A percentile compares a stretch with the other conserved stretches of the same genome.
phyloP scores from a whole-genome alignment of 2,113 vertebrate genomes.

The Perccottus glenii region DNA sequence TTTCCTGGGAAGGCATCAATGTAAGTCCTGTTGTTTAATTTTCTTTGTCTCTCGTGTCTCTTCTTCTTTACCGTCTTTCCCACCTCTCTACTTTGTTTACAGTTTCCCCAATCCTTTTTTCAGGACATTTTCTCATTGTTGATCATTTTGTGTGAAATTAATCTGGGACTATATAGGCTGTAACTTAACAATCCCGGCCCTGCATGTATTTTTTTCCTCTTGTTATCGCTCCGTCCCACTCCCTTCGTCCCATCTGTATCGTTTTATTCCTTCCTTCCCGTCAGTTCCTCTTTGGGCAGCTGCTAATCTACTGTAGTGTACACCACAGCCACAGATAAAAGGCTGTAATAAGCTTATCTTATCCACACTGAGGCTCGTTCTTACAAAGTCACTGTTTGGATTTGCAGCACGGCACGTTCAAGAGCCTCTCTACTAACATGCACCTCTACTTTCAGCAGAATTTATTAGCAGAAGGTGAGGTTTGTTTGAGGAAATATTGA shows the following conservation, averaged over 20 bases:
- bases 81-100: background rate
- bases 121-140: background rate
- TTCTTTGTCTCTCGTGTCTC: background rate
- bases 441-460: slow-evolving; percentile 30
- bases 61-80: background rate
- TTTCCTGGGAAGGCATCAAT: slow-evolving; percentile 98
- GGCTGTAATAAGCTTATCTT: slow-evolving; percentile 60
- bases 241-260: slow-evolving; percentile 6
- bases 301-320: slow-evolving; percentile 55
- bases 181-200: too few species aligned
- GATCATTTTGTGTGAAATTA: too few species aligned
- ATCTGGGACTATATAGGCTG: too few species aligned
- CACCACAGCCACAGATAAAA: slow-evolving; percentile 58
- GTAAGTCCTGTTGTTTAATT: slow-evolving; percentile 82
- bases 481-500: too few species aligned
- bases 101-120: background rate
- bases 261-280: slow-evolving; percentile 14
- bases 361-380: slow-evolving; percentile 19
- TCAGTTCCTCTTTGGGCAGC: slow-evolving; percentile 20
- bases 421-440: slow-evolving; percentile 2
- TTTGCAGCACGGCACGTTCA: slow-evolving; percentile 11
- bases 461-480: slow-evolving; percentile 8
- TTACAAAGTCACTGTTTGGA: slow-evolving; percentile 11
- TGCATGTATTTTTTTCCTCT: background rate
- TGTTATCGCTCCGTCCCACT: slow-evolving; percentile 33